phyloP scores from a whole-genome alignment of 1,140 invertebrate species.

The Drosophila sucinea region DNA sequence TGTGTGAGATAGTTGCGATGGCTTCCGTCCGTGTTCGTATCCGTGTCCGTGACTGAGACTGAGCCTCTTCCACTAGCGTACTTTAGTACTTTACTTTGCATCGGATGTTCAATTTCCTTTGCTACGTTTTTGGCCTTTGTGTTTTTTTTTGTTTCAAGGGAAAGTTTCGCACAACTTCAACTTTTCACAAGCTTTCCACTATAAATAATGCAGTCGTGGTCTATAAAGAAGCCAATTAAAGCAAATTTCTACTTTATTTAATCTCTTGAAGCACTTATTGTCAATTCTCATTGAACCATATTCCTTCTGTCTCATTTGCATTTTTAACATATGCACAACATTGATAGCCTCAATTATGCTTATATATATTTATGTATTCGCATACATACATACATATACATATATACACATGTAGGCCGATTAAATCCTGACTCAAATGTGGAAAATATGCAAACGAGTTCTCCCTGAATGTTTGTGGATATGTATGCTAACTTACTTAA shows the following conservation, averaged over 20 bases:
- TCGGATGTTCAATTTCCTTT: constrained; percentile 74
- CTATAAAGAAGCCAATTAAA: constrained; percentile 8
- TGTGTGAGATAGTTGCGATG: constrained; percentile 53
- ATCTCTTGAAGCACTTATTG: background rate
- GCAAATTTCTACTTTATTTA: background rate
- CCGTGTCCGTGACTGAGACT: constrained; percentile 35
- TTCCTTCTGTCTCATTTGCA: constrained; percentile 51
- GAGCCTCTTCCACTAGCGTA: constrained; percentile 29
- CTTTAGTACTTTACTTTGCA: constrained; percentile 35
- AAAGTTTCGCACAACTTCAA: background rate
- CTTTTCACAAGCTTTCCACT: background rate
- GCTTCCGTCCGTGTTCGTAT: constrained; percentile 58
- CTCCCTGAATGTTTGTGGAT: constrained; percentile 53
- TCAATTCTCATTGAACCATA: background rate
- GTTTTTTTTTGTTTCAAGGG: constrained; percentile 1
- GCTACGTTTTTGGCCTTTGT: constrained; percentile 8
- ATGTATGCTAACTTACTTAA: constrained; percentile 62
- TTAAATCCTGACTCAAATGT: constrained; percentile 51
- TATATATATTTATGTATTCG: background rate
- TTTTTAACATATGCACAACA: constrained; percentile 55
- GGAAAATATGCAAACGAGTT: constrained; percentile 74
- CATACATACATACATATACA: background rate
- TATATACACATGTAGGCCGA: constrained; percentile 20
- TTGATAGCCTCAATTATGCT: constrained; percentile 70
- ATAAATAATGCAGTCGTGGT: constrained; percentile 1